Evolutionary conservation across 2,113 vertebrate genomes (phyloP).

Genomic region (Zosterops hypoxanthus): DNA sequence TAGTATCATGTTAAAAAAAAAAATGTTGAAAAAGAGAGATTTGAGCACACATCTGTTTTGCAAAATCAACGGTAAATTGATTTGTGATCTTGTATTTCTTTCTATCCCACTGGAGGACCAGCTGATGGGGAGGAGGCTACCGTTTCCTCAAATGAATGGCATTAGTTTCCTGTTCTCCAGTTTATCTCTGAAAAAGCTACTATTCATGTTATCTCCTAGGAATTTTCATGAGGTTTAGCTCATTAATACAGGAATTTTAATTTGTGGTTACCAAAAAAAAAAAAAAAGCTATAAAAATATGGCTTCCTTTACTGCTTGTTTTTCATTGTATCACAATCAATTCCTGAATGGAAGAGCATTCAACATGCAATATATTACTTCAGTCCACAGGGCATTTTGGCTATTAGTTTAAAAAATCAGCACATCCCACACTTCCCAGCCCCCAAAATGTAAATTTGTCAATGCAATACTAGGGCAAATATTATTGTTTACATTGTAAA

Average conservation of each 20-base stretch:
- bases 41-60: background rate
- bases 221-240: background rate
- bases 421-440: accelerated
- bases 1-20: background rate
- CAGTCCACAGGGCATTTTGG: background rate
- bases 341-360: background rate
- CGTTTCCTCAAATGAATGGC: background rate
- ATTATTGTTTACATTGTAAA: background rate
- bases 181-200: background rate
- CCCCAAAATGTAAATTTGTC: background rate
- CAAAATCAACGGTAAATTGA: background rate
- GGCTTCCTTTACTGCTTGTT: background rate
- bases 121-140: background rate
- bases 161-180: background rate
- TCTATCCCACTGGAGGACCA: background rate
- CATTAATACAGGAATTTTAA: background rate
- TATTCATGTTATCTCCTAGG: background rate
- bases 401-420: background rate
- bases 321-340: background rate
- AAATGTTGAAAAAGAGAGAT: background rate
- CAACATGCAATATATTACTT: background rate
- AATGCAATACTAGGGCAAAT: background rate
- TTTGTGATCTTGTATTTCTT: background rate
- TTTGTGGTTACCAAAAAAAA: background rate
- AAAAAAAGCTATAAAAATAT: background rate